Evolutionary conservation across 2,113 vertebrate genomes (phyloP).

Genomic region (Melanotaenia duboulayi): DNA sequence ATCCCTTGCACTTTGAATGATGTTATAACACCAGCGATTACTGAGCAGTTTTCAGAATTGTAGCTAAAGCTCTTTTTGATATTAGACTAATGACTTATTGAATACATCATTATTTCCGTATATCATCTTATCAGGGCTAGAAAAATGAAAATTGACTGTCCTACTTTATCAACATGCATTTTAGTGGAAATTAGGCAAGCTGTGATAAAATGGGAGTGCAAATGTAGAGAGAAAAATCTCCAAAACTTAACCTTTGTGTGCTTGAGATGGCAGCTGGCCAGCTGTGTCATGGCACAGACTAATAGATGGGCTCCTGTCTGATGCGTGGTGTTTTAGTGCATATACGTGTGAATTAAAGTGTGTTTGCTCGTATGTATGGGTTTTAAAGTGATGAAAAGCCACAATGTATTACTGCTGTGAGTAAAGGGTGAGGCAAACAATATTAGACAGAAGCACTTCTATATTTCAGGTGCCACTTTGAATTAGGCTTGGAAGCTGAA

Average conservation of each 20-base stretch:
- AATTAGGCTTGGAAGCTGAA: slow-evolving; percentile 28
- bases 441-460: slow-evolving; percentile 40
- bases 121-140: slow-evolving; percentile 55
- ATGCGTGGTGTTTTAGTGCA: background rate
- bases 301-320: slow-evolving; percentile 47
- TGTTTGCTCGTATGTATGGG: slow-evolving; percentile 17
- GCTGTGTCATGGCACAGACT: slow-evolving; percentile 16
- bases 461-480: slow-evolving; percentile 57
- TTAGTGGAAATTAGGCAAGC: slow-evolving; percentile 35
- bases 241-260: slow-evolving; percentile 14
- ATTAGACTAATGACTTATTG: slow-evolving; percentile 63
- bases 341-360: slow-evolving; percentile 22
- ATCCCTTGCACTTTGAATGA: slow-evolving; percentile 46
- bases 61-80: slow-evolving; percentile 24
- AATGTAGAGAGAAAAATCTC: slow-evolving; percentile 10
- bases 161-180: slow-evolving; percentile 50
- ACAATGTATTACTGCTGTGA: slow-evolving; percentile 45
- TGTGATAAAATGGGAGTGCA: slow-evolving; percentile 15
- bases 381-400: slow-evolving; percentile 45
- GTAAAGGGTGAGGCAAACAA: slow-evolving; percentile 22
- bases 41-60: slow-evolving; percentile 37
- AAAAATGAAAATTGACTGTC: slow-evolving; percentile 69
- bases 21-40: slow-evolving; percentile 50
- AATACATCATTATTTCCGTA: slow-evolving; percentile 51
- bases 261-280: slow-evolving; percentile 46